A percentile compares a stretch with the other conserved stretches of the same genome.
Evolutionary conservation across 2,797 vertebrate genomes (phyloP).

Genomic region (Malacoraja senta): DNA sequence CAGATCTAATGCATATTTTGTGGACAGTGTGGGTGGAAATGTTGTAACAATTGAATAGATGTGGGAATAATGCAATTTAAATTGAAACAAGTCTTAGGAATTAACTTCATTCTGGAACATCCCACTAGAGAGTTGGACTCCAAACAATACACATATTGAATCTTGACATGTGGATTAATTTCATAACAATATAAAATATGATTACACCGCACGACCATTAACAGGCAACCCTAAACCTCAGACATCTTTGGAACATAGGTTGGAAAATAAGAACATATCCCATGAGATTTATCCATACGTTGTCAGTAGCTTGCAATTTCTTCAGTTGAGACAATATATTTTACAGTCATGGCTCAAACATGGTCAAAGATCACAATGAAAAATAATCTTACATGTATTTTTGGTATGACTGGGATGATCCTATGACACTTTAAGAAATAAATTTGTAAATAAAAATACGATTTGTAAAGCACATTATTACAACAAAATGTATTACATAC

Average conservation of each 20-base stretch:
- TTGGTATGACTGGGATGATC: neutral
- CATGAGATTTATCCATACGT: neutral
- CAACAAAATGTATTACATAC: neutral
- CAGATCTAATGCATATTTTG: neutral
- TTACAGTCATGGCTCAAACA: neutral
- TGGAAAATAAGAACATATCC: neutral
- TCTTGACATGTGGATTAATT: neutral
- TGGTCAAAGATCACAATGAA: neutral
- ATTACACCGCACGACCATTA: neutral
- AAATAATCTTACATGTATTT: neutral
- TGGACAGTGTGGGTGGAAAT: neutral
- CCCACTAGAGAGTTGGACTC: neutral
- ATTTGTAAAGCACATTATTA: neutral
- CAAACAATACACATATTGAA: neutral
- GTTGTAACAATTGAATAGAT: neutral
- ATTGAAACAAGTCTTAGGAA: constrained; percentile 8
- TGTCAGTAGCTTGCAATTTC: neutral
- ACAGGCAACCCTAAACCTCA: neutral
- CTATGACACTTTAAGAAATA: neutral
- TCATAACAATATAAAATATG: neutral
- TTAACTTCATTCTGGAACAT: neutral
- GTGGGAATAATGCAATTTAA: neutral
- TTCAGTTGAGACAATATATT: neutral
- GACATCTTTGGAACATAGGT: neutral
- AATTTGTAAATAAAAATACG: neutral